Evolutionary conservation across 2,113 vertebrate genomes (phyloP), one percentile per base, ranked within the genome.

Genomic region (Sclerurus mexicanus): DNA sequence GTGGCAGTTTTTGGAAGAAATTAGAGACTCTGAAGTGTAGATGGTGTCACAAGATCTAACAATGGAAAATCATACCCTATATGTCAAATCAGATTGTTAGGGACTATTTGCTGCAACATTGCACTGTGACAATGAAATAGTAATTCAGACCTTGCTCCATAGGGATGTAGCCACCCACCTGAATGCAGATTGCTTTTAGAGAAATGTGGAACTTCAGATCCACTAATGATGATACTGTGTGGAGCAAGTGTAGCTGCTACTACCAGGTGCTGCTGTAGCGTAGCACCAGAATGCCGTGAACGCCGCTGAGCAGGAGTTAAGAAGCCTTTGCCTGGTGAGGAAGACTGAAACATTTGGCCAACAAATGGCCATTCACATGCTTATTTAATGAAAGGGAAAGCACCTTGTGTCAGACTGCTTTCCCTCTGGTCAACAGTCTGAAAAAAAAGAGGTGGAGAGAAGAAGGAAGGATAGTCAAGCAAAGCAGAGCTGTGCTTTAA

Each of bases 131-230:
- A 58, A 16, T 25, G 15, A 76, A 83, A 83, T 4, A 68, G 10
- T 8, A 35, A 53, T 76, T 82, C 12, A 23, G 30, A 37, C 37
- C 19, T 62, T 0, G 0, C 31, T 12, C 39, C 1, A 0, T 42
- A 77, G 47, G 20, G 68, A 56, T 67, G 46, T 6, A 37, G 31
- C 37, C 40, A 58, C 62, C 25, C 5, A 49, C 18, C 27, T 52
- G 37, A 82, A 50, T 4, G 14, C 15, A 8, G 42, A 59, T 50
- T 78, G 62, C 42, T 68, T 40, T 64, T 30, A 66, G 33, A 50
- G 67, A 46, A 71, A 9, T 6, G n/a, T 59, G 30, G 23, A 87
- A n/a, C 6, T 64, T 69, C 64, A 84, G 12, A 56, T 33, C 23
- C 5, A 6, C 18, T 15, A 22, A 63, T 47, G 47, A 23, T 73